Base-by-base conservation (phyloP, 2,113 vertebrate species). In the Pseudorectes ferrugineus region DNA sequence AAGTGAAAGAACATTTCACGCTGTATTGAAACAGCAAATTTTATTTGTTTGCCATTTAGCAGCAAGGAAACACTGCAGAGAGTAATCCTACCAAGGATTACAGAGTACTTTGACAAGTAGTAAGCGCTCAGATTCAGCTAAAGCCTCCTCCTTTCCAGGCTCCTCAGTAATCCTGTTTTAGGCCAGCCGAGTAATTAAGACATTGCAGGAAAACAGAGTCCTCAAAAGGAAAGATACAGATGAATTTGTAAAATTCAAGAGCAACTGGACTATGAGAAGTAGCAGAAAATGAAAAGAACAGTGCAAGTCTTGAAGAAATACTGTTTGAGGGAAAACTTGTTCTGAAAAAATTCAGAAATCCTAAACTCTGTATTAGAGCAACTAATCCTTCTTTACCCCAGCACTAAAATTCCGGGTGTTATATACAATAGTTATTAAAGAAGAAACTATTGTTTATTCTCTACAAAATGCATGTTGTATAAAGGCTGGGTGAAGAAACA, bases 41-140 rank as follows among this genome's bases (percentile, higher is more conserved):
- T 95, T 93, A 75, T 84, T 89, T 90, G 80, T 95, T 95, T 92
- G 57, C 72, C 83, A 89, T 88, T 92, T 93, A 87, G 52, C 52
- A 87, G 54, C 52, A 85, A 92, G 55, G 89, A 89, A 94, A 87
- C 29, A 23, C 58, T 59, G 45, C 74, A 49, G 82, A 79, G 65
- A 76, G 25, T 92, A 90, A 96, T 91, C 68, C 85, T 95, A 71
- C 38, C 17, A 52, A 55, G 84, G 86, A 94, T 93, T 96, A 81
- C 15, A 43, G 73, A 55, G 46, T 67, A 76, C 79, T 96, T 85
- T 96, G 61, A 85, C 83, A 82, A 85, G 84, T 67, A 57, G 72
- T 71, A 86, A 92, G 62, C 0, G 0, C 62, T 89, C 38, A 87
- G 70, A 85, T 92, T 96, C 86, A 78, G 66, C 45, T 88, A 85